Conservation (phyloP, 2,113 vertebrate species). For the Nothocercus julius region DNA sequence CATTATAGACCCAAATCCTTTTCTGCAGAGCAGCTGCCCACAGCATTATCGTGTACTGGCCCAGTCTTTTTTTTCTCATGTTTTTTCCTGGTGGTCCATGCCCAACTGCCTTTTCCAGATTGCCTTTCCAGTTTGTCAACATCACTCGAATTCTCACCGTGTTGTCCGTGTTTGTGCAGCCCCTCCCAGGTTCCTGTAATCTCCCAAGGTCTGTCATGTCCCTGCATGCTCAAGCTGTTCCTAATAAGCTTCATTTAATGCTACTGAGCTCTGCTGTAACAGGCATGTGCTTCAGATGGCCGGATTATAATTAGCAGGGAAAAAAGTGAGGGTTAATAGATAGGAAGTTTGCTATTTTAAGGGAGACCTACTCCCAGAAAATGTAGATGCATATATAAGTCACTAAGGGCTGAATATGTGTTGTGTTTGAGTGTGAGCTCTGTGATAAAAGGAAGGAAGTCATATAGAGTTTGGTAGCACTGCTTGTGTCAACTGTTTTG, state of each 20-base stretch:
- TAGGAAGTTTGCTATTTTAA: neutral
- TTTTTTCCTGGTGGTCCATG: neutral
- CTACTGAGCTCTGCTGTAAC: neutral
- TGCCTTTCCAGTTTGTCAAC: conserved; percentile 50
- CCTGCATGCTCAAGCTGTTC: neutral
- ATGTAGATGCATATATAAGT: neutral
- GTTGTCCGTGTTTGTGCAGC: neutral
- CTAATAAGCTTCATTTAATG: neutral
- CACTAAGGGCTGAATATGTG: neutral
- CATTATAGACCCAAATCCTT: neutral
- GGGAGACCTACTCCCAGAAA: neutral
- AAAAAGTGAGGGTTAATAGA: neutral
- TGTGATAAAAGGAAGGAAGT: neutral
- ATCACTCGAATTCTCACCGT: neutral
- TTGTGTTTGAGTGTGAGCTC: neutral
- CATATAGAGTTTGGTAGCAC: neutral
- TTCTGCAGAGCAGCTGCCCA: neutral
- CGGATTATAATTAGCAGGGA: neutral
- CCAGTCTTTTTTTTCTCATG: neutral
- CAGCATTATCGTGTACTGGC: neutral
- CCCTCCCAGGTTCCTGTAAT: conserved; percentile 28
- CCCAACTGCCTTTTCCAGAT: neutral
- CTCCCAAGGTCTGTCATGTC: conserved; percentile 3
- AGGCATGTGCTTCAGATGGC: neutral
- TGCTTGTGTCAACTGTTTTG: neutral